A percentile compares a stretch with the other conserved stretches of the same genome.
Evolutionary conservation across 2,113 vertebrate genomes (phyloP).

Genomic region (Rhinoptilus africanus): DNA sequence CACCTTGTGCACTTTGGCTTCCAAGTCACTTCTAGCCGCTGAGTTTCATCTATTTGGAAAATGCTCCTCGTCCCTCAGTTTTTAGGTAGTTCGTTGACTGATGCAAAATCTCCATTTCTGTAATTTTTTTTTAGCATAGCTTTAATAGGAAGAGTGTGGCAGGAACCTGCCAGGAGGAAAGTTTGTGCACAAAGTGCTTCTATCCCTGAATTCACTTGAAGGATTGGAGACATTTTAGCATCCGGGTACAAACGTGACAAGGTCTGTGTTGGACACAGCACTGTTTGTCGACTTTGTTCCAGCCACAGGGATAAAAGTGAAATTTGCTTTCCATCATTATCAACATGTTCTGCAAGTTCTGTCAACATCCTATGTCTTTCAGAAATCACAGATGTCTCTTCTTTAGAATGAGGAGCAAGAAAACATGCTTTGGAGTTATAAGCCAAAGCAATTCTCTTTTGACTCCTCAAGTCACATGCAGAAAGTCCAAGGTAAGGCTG

Average conservation of each 20-base stretch:
- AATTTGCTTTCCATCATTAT: background rate
- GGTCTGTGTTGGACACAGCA: background rate
- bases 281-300: background rate
- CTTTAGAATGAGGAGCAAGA: background rate
- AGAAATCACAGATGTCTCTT: background rate
- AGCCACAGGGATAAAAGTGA: background rate
- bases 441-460: background rate
- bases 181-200: background rate
- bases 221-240: background rate
- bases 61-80: background rate
- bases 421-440: background rate
- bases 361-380: background rate
- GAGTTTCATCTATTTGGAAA: background rate
- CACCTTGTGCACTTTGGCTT: rapidly evolving
- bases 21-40: background rate
- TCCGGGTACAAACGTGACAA: background rate
- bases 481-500: background rate
- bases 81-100: background rate
- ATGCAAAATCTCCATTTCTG: background rate
- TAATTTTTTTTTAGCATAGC: background rate
- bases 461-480: background rate
- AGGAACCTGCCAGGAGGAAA: background rate
- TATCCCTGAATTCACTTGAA: background rate
- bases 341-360: background rate
- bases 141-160: background rate